A percentile compares a stretch with the other conserved stretches of the same genome.
Conservation (phyloP, 2,113 vertebrate species). For the Otus sunia region DNA sequence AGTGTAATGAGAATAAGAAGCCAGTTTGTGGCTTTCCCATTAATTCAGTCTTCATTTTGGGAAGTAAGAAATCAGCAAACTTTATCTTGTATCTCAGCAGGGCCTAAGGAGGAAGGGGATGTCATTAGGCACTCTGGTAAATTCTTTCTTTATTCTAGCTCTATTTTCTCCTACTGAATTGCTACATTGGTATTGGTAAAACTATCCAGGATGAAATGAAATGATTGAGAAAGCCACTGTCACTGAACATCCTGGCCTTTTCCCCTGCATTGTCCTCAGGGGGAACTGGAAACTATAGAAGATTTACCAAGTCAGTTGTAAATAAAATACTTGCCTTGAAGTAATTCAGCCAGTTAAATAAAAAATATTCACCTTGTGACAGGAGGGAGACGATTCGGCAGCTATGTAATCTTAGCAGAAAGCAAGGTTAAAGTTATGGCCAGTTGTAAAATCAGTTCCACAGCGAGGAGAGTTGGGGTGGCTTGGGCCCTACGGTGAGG, state of each 20-base stretch:
- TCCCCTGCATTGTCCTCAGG: neutral
- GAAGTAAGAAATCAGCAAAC: conserved; percentile 53
- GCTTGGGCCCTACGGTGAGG: too few relatives aligned
- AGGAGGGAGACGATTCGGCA: neutral
- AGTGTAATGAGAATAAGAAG: neutral
- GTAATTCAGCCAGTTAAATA: neutral
- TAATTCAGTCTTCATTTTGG: conserved; percentile 41
- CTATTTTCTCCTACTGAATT: neutral
- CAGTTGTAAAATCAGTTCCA: neutral
- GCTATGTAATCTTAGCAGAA: neutral
- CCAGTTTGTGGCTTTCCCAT: conserved; percentile 46
- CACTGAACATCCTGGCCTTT: neutral
- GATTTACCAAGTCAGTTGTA: neutral
- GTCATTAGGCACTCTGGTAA: neutral
- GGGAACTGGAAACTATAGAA: neutral
- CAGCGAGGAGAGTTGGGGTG: neutral
- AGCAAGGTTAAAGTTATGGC: neutral
- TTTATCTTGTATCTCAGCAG: neutral
- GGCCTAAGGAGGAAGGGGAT: neutral
- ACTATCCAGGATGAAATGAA: neutral
- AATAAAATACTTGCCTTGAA: neutral
- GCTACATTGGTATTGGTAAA: neutral
- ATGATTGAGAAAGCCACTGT: neutral
- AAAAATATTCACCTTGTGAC: neutral
- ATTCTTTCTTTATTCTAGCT: conserved; percentile 14